phyloP scores from a whole-genome alignment of 2,113 vertebrate genomes.

The Neofelis nebulosa region DNA sequence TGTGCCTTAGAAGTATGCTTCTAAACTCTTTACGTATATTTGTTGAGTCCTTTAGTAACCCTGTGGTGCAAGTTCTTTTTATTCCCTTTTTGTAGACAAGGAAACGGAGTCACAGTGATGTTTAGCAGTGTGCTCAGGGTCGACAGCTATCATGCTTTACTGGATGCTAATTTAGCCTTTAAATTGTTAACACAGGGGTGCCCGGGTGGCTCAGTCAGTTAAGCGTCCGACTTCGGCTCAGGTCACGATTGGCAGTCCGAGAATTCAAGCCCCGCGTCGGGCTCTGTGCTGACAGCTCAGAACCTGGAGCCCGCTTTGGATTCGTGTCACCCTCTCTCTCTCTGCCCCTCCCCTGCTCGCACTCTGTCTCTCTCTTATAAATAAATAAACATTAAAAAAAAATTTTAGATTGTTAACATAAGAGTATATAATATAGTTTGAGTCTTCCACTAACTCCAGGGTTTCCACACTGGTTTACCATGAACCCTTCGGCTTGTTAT shows the following conservation, averaged over 20 bases:
- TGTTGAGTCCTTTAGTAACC: neutral
- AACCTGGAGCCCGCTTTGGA: too few species aligned
- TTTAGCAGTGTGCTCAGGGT: neutral
- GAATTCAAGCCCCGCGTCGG: too few species aligned
- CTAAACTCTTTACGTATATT: neutral
- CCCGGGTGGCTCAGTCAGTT: too few species aligned
- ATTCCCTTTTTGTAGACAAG: conserved; percentile 11
- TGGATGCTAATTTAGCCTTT: conserved; percentile 10
- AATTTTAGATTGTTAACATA: neutral
- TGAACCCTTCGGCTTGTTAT: neutral
- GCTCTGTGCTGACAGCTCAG: too few species aligned
- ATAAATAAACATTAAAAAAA: too few species aligned
- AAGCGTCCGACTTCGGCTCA: too few species aligned
- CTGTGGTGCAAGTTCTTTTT: neutral
- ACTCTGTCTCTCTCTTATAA: too few species aligned
- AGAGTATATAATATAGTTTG: neutral
- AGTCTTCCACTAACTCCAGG: neutral
- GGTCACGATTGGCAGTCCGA: too few species aligned
- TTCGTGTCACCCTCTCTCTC: too few species aligned
- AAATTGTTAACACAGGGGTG: neutral
- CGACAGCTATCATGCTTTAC: neutral
- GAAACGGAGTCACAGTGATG: neutral
- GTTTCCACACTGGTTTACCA: neutral
- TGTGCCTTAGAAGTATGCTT: neutral
- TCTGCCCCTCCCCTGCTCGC: too few species aligned